Evolutionary conservation across 1,140 invertebrate genomes (phyloP), one percentile per base, ranked within the genome.

Genomic region (Tetramorium parvispinum): DNA sequence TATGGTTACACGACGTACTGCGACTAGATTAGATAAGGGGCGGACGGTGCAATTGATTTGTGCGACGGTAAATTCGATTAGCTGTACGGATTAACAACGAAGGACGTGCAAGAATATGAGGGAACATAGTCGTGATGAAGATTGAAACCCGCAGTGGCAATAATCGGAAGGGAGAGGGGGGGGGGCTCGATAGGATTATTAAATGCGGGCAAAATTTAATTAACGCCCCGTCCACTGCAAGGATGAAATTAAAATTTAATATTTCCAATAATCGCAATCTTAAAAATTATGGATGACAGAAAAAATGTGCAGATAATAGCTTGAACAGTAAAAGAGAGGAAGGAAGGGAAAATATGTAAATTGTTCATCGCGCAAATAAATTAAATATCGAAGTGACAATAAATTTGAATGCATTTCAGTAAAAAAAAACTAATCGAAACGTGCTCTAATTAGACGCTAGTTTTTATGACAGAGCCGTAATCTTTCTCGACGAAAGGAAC

Each of bases 31-130:
- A 55, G 65, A 82, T 57, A 71, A 40, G 8, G 24, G n/a, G 21
- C 16, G 63, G 18, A 73, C 37, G 37, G 37, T 73, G 18, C 53
- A 73, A 37, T 57, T 82, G 79, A 82, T 82, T 82, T 53, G 32
- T 46, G 46, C 49, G 63, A 81, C 66, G 24, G 79, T 82, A 82
- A 73, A 73, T 57, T 73, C 79, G 46, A 82, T 82, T 82, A 82
- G 79, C 51, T 32, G 32, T 43, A 46, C 40, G 79, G 79, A 73
- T 57, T 73, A 68, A 57, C 40, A 27, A 10, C 32, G 46, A 40
- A 71, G 51, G 24, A 57, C 32, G 21, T 57, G 66, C 53, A 82
- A 82, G 51, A 73, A 73, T 73, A 46, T n/a, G 66, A 55, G 63
- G 65, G 49, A 27, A 81, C 32, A 21, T 24, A 13, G 2, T 24